These are phyloP conservation scores for Leptatherina wallacei DNA, from an alignment of 2,797 vertebrate species.

Conservation along the genomic window DNA sequence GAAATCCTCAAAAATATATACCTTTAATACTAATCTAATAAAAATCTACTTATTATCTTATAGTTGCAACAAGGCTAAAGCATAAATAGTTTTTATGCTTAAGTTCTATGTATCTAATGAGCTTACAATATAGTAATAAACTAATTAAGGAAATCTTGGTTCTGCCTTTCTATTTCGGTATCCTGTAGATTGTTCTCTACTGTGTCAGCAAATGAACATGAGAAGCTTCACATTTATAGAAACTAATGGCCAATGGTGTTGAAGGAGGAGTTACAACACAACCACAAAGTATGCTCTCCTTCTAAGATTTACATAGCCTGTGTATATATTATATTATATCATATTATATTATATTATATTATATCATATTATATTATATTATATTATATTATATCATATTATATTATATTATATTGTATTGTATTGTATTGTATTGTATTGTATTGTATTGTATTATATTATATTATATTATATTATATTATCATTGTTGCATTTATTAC, in stretches of 20 bases:
- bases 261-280: conserved; percentile 64
- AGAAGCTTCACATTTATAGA: conserved; percentile 52
- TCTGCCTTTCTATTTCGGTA: conserved; percentile 21
- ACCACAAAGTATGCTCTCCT: background rate
- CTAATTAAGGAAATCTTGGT: conserved; percentile 13
- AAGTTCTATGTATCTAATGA: background rate
- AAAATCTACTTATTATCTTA: conserved; percentile 31
- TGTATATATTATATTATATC: background rate
- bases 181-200: conserved; percentile 29
- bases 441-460: conserved; percentile 13
- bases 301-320: background rate
- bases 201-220: conserved; percentile 32
- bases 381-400: no score
- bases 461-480: background rate
- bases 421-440: no score
- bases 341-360: background rate
- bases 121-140: conserved; percentile 14
- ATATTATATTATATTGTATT: no score
- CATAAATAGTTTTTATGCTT: background rate
- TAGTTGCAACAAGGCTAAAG: conserved; percentile 15
- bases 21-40: conserved; percentile 21
- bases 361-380: no score
- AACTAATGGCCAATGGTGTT: conserved; percentile 17
- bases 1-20: background rate
- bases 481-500: background rate